Evolutionary conservation across 1,140 invertebrate genomes (phyloP).

Genomic region (roundworm (Caenorhabditis elegans)): WBcel235 BX284605.5:6532001-6532500

Average conservation of each 20-base stretch:
- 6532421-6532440: slow-evolving; percentile 33
- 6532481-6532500: neutral
- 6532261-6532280: slow-evolving; percentile 34
- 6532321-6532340: slow-evolving; percentile 38
- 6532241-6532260: slow-evolving; percentile 34
- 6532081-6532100: slow-evolving; percentile 36
- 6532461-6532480: slow-evolving; percentile 16
- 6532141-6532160: slow-evolving; percentile 38
- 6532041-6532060: slow-evolving; percentile 19
- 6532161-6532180: slow-evolving; percentile 35
- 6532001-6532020: slow-evolving; percentile 15
- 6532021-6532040: slow-evolving; percentile 22
- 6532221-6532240: slow-evolving; percentile 37
- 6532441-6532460: slow-evolving; percentile 33
- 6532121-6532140: slow-evolving; percentile 18
- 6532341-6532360: neutral
- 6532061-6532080: slow-evolving; percentile 21
- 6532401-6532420: slow-evolving; percentile 38
- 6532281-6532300: slow-evolving; percentile 33
- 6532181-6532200: neutral
- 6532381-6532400: neutral
- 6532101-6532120: slow-evolving; percentile 41
- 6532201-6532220: neutral
- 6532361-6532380: slow-evolving; percentile 29
- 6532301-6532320: slow-evolving; percentile 40